Evolutionary conservation across 2,888 invertebrate species (phyloP), one percentile per base, ranked within the genome.

Genomic region (Cancer borealis): DNA sequence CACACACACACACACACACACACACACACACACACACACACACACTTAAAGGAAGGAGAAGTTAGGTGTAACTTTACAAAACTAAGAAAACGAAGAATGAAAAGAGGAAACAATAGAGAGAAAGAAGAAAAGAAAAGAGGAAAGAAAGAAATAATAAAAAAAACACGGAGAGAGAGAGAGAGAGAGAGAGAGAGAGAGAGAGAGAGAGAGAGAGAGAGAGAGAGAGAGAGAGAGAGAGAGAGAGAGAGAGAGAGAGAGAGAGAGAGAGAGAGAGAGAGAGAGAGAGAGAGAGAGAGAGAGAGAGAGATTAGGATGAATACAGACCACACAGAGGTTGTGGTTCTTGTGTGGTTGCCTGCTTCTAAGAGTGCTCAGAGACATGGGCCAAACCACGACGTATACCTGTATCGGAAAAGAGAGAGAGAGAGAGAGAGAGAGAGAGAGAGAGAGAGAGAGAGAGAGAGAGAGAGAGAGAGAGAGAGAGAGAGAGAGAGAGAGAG

Each of bases 121-220:
- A 46, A 87, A n/a, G 30, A n/a, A 88, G 46, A 39, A 17, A 45
- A 26, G 49, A 5, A 12, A 39, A 60, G 3, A 49, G 12, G 12
- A 47, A 26, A 30, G 26, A 39, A 4, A 26, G 21, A 90, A 30
- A 54, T 49, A 12, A 30, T n/a, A n/a, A 2, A 26, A n/a, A 49
- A 47, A 2, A 26, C 21, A 12, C 26, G 12, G 6, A 66, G 21
- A 91, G 66, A 91, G 39, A 91, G 21, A 66, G 66, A 66, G 45
- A 91, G 91, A 60, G 66, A 91, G 91, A 91, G 66, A 66, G 66
- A 91, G 26, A 91, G 91, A 26, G 60, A 91, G 26, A 54, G 49
- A 39, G n/a, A 91, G n/a, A 91, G 60, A 91, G 14, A 30, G 12
- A 66, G 54, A 45, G 21, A 21, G 66, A 66, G 10, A 30, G 39